Base-by-base conservation (phyloP, 1,140 invertebrate genomes). In the Brachystomella parvula region DNA sequence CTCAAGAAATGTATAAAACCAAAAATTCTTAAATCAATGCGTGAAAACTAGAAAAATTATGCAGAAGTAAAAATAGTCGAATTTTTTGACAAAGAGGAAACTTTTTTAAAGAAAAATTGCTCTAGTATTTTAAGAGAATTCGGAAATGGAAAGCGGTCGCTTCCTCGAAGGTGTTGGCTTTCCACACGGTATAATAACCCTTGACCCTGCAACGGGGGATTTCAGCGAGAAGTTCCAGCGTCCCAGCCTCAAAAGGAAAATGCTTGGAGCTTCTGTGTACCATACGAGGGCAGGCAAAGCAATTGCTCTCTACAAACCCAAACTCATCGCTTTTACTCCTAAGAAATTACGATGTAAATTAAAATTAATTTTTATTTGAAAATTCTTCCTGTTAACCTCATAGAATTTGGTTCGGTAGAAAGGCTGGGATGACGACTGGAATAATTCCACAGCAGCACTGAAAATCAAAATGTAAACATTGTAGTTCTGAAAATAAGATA, bases 171-270 rank as follows among this genome's bases (percentile, higher is more conserved):
- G 53, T 28, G 66, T 56, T 59, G 35, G 64, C 1, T 67, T 70
- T 33, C 69, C 69, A 19, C 69, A 70, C 58, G 69, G 69, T 9
- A 29, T 61, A 26, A 67, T 70, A 6, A 70, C 69, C 3, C 44
- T 70, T 15, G 65, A 70, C 26, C 69, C 69, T 24, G 26, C 61
- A 47, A 62, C 24, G 3, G 15, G 65, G 35, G 62, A 67, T 47
- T 70, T 66, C 26, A 61, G 53, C 15, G 31, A 60, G 6, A 63
- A n/a, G n/a, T 67, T 57, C 61, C 68, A 30, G 63, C 61, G 30
- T 32, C 47, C 64, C 56, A 0, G 35, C 24, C 1, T 59, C 57
- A 1, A 47, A 63, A 47, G 59, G 44, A 56, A 33, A 65, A 47
- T 63, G 66, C 3, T 60, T 67, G 12, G 47, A 62, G 31, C 28